These are phyloP conservation scores for Pseudomugil tenellus DNA, from an alignment of 2,797 vertebrate species.

Conservation along the genomic window DNA sequence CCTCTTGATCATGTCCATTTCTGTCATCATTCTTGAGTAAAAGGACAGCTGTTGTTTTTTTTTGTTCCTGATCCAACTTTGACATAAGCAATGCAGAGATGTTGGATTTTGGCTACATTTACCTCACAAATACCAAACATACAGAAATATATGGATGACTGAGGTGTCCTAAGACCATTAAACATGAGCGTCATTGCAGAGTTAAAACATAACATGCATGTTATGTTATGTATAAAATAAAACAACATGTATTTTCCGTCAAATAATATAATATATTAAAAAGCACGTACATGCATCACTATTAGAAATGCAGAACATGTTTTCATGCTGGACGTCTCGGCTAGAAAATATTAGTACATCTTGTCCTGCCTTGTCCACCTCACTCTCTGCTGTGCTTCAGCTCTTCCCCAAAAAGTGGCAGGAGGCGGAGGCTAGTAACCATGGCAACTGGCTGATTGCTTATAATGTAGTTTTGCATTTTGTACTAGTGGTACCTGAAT, in stretches of 20 bases:
- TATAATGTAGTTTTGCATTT: neutral
- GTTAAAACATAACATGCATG: neutral
- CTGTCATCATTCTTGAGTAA: neutral
- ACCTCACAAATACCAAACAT: neutral
- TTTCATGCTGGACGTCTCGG: no score
- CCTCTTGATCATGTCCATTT: neutral
- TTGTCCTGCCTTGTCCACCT: neutral
- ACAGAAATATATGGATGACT: no score
- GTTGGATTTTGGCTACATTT: no score
- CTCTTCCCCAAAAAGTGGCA: neutral
- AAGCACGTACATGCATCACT: no score
- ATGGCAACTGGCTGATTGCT: neutral
- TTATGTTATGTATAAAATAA: neutral
- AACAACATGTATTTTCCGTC: neutral
- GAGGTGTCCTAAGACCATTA: neutral
- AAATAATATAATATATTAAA: no score
- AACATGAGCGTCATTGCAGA: neutral
- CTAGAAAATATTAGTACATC: no score
- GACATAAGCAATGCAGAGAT: neutral
- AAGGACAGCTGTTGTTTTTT: neutral
- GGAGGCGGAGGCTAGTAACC: neutral
- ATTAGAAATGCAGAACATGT: no score
- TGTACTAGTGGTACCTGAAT: no score
- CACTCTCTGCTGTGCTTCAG: neutral
- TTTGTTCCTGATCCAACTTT: neutral